Conservation (phyloP, 2,797 vertebrate species). For the Rhabdomys pumilio region DNA sequence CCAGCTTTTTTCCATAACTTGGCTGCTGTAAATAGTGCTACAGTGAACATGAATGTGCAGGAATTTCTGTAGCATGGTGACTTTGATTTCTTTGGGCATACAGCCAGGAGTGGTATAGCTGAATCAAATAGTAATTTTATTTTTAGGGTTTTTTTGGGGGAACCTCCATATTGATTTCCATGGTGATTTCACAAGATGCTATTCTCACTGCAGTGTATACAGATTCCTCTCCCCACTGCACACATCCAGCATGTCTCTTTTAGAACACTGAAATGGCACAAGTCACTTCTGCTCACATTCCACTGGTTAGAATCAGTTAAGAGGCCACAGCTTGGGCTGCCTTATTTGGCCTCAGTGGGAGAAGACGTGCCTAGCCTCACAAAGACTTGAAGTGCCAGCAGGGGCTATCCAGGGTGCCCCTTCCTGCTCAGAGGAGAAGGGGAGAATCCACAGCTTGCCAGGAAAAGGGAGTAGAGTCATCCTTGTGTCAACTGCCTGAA, state of each 20-base stretch:
- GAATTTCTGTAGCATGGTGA: neutral
- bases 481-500: too few relatives aligned
- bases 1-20: neutral
- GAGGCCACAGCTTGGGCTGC: neutral
- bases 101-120: neutral
- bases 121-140: too few relatives aligned
- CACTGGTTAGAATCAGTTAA: neutral
- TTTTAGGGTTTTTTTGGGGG: neutral
- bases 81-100: neutral
- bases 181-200: too few relatives aligned
- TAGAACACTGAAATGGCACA: neutral
- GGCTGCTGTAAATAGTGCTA: neutral
- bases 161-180: neutral
- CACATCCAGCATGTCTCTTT: neutral
- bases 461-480: too few relatives aligned
- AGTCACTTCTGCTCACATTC: neutral
- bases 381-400: too few relatives aligned
- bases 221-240: neutral
- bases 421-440: too few relatives aligned
- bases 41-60: neutral
- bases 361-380: too few relatives aligned
- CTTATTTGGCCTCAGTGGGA: too few relatives aligned
- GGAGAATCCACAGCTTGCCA: neutral
- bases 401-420: too few relatives aligned
- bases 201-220: too few relatives aligned